Percentiles rank a stretch among this genome's conserved stretches.
Evolutionary conservation across 2,888 invertebrate genomes (phyloP).

Genomic region (Petrophora chlorosata): DNA sequence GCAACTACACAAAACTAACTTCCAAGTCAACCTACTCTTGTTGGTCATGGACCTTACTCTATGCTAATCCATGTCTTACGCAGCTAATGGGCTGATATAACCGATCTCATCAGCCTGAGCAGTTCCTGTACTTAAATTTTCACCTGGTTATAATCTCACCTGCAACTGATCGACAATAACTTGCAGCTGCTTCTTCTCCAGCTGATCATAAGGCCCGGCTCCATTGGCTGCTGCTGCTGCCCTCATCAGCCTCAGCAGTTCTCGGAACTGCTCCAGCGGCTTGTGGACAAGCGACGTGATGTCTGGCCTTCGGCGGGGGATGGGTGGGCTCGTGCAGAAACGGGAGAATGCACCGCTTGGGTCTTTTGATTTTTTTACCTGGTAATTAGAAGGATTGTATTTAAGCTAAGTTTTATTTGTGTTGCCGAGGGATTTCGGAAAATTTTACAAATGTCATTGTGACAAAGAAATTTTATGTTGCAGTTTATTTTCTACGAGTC

Average conservation of each 20-base stretch:
- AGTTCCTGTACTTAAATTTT: too few relatives aligned
- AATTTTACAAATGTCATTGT: too few relatives aligned
- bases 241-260: constrained; percentile 74
- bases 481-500: too few relatives aligned
- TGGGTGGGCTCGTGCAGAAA: constrained; percentile 91
- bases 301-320: constrained; percentile 92
- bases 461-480: too few relatives aligned
- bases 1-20: too few relatives aligned
- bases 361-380: constrained; percentile 88
- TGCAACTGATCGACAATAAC: constrained; percentile 77
- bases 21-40: too few relatives aligned
- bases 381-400: constrained; percentile 1
- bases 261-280: constrained; percentile 89
- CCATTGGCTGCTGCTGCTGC: constrained; percentile 68
- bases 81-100: too few relatives aligned
- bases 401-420: background rate
- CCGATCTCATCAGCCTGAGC: too few relatives aligned
- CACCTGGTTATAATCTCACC: too few relatives aligned
- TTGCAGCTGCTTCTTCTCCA: constrained; percentile 77
- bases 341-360: constrained; percentile 91
- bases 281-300: constrained; percentile 93
- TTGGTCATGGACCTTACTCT: too few relatives aligned
- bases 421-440: too few relatives aligned
- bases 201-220: constrained; percentile 72
- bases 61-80: too few relatives aligned